Percentiles rank a stretch among this genome's conserved stretches.
Evolutionary conservation across 2,113 vertebrate genomes (phyloP).

Genomic region (Alethe castanea): DNA sequence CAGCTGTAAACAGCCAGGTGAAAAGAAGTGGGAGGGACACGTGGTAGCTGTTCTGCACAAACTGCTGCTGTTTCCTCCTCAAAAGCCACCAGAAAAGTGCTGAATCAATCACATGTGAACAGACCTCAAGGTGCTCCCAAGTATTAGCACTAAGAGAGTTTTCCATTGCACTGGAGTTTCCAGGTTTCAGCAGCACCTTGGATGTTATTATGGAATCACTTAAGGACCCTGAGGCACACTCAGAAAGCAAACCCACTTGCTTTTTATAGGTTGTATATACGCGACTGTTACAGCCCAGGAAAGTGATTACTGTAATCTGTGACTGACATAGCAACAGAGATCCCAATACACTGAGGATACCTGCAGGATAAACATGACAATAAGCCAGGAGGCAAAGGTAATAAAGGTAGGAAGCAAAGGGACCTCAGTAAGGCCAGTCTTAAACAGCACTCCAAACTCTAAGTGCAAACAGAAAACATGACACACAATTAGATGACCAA

Average conservation of each 20-base stretch:
- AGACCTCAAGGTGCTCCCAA: not conserved
- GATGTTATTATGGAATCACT: not conserved
- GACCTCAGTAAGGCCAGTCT: not conserved
- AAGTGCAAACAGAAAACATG: not conserved
- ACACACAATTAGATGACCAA: not conserved
- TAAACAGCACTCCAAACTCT: not conserved
- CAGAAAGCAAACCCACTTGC: not conserved
- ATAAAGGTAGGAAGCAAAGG: not conserved
- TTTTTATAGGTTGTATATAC: not conserved
- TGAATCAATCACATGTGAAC: not conserved
- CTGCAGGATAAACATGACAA: not conserved
- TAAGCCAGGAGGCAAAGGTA: not conserved
- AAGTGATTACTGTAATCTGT: not conserved
- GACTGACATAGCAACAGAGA: not conserved
- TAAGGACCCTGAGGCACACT: not conserved
- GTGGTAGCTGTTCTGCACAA: not conserved
- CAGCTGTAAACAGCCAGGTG: slow-evolving; percentile 30
- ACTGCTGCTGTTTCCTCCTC: not conserved
- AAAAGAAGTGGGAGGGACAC: not conserved
- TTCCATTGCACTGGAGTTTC: not conserved
- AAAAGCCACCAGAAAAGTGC: not conserved
- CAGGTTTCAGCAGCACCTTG: not conserved
- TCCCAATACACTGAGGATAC: not conserved
- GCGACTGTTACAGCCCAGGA: not conserved
- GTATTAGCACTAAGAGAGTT: not conserved